Evolutionary conservation across 2,888 invertebrate species (phyloP), one percentile per base, ranked within the genome.

Genomic region (Tetranychus piercei): DNA sequence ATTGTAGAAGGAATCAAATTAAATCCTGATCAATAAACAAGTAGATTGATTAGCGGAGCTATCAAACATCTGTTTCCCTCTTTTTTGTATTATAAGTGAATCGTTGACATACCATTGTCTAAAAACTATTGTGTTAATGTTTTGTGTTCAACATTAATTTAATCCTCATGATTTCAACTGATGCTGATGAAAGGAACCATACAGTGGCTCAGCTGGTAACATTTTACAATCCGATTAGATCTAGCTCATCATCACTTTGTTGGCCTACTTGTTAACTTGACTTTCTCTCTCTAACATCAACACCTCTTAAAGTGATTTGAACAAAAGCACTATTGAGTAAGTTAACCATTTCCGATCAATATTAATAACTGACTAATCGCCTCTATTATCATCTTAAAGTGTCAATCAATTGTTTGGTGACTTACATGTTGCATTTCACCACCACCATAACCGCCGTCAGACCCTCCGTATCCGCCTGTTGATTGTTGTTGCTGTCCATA

Each of bases 401-500:
- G 20, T 20, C 20, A 11, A 69, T 69, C 69, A 22, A 22, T 20
- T 20, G 8, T 67, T 69, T 20, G 5, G 34, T 23, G 9, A 69
- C 69, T 69, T 20, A 69, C 69, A 69, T 69, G 69, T 69, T 69
- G 69, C 22, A 20, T 18, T 69, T 69, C 22, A 23, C 69, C 69
- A 67, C n/a, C 66, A 67, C 67, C 67, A 67, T 67, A 67, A 67
- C 67, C 67, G 8, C n/a, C 23, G 20, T 20, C 66, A 20, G 66
- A 66, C 6, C 69, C 69, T 69, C 69, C 69, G 69, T 69, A 69
- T 9, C 69, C 69, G n/a, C 67, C 67, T 11, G 34, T 69, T 69
- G n/a, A 22, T 23, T 69, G 69, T 69, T 69, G 69, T 23, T 23
- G 20, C 8, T 69, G 69, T 11, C 69, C 69, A 20, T 69, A 69